A percentile compares a stretch with the other conserved stretches of the same genome.
phyloP scores from a whole-genome alignment of 2,797 vertebrate species.

The Gallinago nigripennis region DNA sequence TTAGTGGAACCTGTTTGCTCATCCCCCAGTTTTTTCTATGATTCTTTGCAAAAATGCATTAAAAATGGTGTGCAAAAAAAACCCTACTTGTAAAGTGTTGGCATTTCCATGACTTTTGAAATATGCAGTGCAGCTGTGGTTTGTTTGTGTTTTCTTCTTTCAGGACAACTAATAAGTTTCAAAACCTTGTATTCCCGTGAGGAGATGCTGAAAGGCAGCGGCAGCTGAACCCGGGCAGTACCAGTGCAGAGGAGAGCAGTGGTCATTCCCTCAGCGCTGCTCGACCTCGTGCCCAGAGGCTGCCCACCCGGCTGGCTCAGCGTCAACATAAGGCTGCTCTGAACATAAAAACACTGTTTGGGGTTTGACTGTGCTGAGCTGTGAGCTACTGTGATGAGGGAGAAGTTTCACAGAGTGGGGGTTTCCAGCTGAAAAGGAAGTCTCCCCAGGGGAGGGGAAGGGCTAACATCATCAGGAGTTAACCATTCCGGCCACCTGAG shows the following conservation, averaged over 20 bases:
- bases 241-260: accelerated
- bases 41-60: background rate
- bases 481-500: background rate
- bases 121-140: background rate
- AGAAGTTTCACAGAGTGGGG: background rate
- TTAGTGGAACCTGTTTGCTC: background rate
- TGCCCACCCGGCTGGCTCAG: background rate
- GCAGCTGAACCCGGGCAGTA: background rate
- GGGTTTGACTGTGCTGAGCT: background rate
- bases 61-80: background rate
- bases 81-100: background rate
- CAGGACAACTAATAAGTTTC: background rate
- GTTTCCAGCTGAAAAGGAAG: background rate
- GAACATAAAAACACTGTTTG: accelerated
- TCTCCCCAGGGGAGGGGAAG: background rate
- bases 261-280: background rate
- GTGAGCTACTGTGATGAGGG: background rate
- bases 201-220: background rate
- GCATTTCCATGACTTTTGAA: background rate
- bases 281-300: accelerated
- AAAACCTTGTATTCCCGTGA: background rate
- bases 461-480: background rate
- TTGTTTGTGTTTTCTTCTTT: background rate
- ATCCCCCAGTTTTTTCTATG: background rate
- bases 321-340: background rate